Base-by-base conservation (phyloP, 2,113 vertebrate genomes). In the Tylochromis polylepis region DNA sequence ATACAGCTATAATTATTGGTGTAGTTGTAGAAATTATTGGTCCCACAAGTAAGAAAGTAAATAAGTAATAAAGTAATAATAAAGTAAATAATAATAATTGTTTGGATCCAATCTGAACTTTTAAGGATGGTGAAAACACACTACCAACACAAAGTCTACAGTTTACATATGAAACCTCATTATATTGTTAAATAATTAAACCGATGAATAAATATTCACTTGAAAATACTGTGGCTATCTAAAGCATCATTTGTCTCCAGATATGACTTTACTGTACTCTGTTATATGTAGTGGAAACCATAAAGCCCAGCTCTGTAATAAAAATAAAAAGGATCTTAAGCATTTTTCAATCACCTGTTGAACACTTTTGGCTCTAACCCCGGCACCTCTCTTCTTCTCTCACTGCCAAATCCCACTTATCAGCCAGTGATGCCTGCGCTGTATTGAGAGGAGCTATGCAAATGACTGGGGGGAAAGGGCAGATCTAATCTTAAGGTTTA, bases 401-500 rank as follows among this genome's bases (percentile, higher is more conserved):
- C 92, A 91, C 86, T 82, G 59, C 93, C 85, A 91, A 83, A 93
- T 92, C 75, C 79, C 83, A 86, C 75, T 96, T 96, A 97, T 96
- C 94, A 96, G 87, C 84, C 94, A 88, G 83, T 62, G 59, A 88
- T 3, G 36, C 77, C 86, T 24, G 83, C 81, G 92, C 91, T 15
- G 62, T 89, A 93, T 91, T 89, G 87, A 94, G 92, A 93, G 82
- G 55, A 92, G 85, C 86, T 77, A 91, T 88, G 77, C 70, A 97
- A 96, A 96, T 93, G 89, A 82, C 89, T 87, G 83, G 79, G 70
- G 59, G 92, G 84, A 94, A 95, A 95, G 93, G 87, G 90, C 94
- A 16, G 41, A 94, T 94, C 59, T 97, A 95, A 96, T 96, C 96
- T 96, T 89, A 82, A 92, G 95, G 93, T 95, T 95, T 95, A 93